Evolutionary conservation across 37 sponge, comb jelly and placozoan species (phyloP).

Genomic region (Hexactinellida sp.): DNA sequence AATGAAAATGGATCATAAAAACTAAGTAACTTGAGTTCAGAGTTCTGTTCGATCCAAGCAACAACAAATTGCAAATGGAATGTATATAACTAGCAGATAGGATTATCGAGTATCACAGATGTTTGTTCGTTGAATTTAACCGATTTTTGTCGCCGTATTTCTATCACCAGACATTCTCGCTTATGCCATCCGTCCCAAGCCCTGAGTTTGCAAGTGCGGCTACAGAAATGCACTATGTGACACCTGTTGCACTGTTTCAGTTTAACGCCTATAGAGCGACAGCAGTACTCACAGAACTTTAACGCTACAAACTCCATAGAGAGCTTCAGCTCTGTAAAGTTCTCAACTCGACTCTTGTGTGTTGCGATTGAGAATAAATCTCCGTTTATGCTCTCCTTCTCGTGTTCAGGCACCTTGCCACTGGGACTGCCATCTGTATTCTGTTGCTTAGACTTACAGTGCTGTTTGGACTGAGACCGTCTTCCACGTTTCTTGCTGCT

Average conservation of each 20-base stretch:
- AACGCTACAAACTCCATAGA: neutral
- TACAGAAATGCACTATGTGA: neutral
- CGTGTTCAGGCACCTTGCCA: neutral
- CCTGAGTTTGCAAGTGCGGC: neutral
- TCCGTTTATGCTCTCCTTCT: neutral
- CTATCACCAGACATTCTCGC: neutral
- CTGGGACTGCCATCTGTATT: neutral
- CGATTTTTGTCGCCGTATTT: neutral
- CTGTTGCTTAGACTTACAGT: neutral
- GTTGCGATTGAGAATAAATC: neutral
- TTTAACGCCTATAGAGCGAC: neutral
- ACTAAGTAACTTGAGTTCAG: too few relatives aligned
- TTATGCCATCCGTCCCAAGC: neutral
- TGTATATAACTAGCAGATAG: too few relatives aligned
- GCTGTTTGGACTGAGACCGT: neutral
- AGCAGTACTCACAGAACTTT: conserved; percentile 1
- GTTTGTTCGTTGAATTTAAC: neutral
- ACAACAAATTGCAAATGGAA: too few relatives aligned
- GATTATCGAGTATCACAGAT: neutral
- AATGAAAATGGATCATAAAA: too few relatives aligned
- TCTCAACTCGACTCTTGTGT: neutral
- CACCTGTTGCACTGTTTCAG: neutral
- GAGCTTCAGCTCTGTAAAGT: neutral
- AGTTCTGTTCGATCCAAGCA: too few relatives aligned
- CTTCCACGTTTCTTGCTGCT: neutral